Base-by-base conservation (phyloP, 2,797 vertebrate species). In the Pseudochaenichthys georgianus region DNA sequence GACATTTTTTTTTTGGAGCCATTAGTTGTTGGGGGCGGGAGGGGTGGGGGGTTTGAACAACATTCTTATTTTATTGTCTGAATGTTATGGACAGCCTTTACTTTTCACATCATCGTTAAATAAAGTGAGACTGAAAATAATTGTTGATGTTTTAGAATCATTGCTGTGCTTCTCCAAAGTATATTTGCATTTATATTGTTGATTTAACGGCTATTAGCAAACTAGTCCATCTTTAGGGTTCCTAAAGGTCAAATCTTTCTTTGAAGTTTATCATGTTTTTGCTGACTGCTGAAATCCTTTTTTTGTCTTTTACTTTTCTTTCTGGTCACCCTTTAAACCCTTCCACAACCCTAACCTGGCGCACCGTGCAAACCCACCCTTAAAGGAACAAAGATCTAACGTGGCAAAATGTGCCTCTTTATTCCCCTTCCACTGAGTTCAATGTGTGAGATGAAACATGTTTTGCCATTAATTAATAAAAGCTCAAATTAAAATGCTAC, bases 101-200 rank as follows among this genome's bases (percentile, higher is more conserved):
- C 88, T 93, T 94, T 94, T 93, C 93, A 95, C 93, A 93, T 93
- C 91, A 92, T 94, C 88, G 88, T 93, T 92, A 89, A 95, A 95
- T 94, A 95, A 95, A 95, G 91, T 94, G 90, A 91, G 90, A 94
- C 89, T 92, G 86, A 93, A 94, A 93, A 88, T 77, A 58, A 78
- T 68, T 3, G 21, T 38, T 53, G 41, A 15, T 71, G 19, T 21
- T 12, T 28, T 8, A 63, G 10, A 41, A 31, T 61, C 21, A 19
- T 42, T 76, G 2, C 9, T 66, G 19, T 55, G 31, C 1, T 28
- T 65, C n/a, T 66, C 6, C 9, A 38, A 31, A 23, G 50, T 43
- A 28, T 28, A 28, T 34, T 71, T 51, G 34, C 15, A n/a, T 67
- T 62, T 11, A 52, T 12, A 17, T 5, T n/a, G 28, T 31, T 38